Evolutionary conservation across 1,140 invertebrate species (phyloP).

Genomic region (Drosophila bipectinata): DNA sequence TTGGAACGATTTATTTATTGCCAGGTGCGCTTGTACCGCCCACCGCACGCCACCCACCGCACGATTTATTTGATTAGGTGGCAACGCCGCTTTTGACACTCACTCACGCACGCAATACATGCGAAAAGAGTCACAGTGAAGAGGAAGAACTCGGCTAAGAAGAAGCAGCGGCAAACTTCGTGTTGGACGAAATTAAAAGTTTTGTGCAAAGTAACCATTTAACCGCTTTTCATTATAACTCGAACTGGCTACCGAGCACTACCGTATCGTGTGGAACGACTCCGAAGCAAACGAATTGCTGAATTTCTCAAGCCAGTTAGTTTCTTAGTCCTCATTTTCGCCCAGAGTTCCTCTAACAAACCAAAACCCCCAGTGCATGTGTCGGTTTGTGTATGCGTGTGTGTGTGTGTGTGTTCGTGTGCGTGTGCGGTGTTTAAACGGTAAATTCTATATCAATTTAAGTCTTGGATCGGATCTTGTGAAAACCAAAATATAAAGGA

Average conservation of each 20-base stretch:
- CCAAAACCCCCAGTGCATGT: conserved; percentile 25
- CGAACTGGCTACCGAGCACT: not conserved
- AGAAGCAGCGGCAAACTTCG: conserved; percentile 75
- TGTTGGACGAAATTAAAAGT: conserved; percentile 54
- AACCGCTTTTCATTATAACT: conserved; percentile 3
- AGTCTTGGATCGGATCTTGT: not conserved
- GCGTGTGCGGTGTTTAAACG: conserved; percentile 43
- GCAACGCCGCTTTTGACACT: conserved; percentile 53
- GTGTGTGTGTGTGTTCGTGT: conserved; percentile 22
- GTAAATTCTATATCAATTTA: conserved; percentile 24
- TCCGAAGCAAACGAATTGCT: conserved; percentile 18
- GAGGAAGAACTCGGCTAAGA: conserved; percentile 59
- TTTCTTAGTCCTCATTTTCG: conserved; percentile 9
- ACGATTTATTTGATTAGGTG: conserved; percentile 43
- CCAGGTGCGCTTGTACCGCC: conserved; percentile 8
- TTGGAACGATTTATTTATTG: conserved; percentile 27
- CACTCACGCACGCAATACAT: conserved; percentile 60
- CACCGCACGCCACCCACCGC: conserved; percentile 3
- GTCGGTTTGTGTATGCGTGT: conserved; percentile 25
- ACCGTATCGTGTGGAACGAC: not conserved
- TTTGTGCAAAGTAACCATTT: conserved; percentile 39
- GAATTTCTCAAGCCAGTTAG: conserved; percentile 22
- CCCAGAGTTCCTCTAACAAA: conserved; percentile 33
- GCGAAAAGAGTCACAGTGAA: conserved; percentile 62
- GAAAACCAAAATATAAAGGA: conserved; percentile 14